Percentiles rank a stretch among this genome's conserved stretches.
Conservation (phyloP, 2,113 vertebrate species). For the Clinocottus analis region DNA sequence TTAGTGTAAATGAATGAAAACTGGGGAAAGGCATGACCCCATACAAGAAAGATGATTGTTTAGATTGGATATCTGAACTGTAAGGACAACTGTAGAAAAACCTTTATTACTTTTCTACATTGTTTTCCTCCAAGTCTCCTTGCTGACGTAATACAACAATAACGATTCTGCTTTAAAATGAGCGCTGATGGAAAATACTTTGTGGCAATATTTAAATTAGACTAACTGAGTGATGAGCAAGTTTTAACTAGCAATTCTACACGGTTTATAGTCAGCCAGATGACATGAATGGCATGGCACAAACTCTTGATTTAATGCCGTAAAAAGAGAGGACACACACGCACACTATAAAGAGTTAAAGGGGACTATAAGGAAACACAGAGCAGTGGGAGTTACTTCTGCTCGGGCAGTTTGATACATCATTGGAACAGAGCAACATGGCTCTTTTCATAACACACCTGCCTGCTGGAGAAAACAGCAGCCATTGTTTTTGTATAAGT, state of each 20-base stretch:
- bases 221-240: conserved; percentile 1
- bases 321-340: conserved; percentile 36
- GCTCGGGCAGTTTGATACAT: conserved; percentile 19
- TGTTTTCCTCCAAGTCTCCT: not conserved
- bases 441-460: conserved; percentile 16
- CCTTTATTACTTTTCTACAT: not conserved
- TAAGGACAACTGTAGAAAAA: not conserved
- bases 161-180: not conserved
- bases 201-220: conserved; percentile 13
- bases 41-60: conserved; percentile 10
- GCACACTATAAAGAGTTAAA: not conserved
- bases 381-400: not conserved
- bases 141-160: not conserved
- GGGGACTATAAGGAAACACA: not conserved
- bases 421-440: conserved; percentile 21
- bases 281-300: conserved; percentile 35
- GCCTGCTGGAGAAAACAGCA: conserved; percentile 8
- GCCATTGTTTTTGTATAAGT: conserved; percentile 21
- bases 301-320: conserved; percentile 25
- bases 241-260: not conserved
- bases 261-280: conserved; percentile 38
- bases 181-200: not conserved
- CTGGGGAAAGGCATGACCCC: not conserved
- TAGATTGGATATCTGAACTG: not conserved
- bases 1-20: conserved; percentile 1